Base-by-base conservation (phyloP, 2,113 vertebrate genomes). In the Panthera uncia region DNA sequence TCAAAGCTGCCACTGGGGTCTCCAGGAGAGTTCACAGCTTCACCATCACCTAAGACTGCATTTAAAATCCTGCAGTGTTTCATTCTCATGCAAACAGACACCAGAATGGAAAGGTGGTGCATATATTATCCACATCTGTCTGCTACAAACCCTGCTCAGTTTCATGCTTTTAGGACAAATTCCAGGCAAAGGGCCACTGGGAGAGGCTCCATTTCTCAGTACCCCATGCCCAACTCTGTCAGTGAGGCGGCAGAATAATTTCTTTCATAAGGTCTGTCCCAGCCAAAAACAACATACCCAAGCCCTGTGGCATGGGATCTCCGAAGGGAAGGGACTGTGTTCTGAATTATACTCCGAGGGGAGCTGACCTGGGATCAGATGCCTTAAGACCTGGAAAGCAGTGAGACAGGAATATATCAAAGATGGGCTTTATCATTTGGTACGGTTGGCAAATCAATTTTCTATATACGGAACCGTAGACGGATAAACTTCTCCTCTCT, bases 261-360 rank as follows among this genome's bases (percentile, higher is more conserved):
- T 99, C 99, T 99, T 99, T 99, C 98, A 96, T 98, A 89, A 98
- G 82, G 91, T 86, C 74, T 97, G 91, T 92, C 80, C 76, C 23
- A 95, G 99, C 99, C 99, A 99, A 99, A 98, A 98, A 98, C 99
- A 99, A 99, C 98, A 99, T 93, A 97, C 98, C 94, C 19, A 83
- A 78, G 88, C 98, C 99, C 98, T 73, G 97, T 98, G 99, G 98
- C 98, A 98, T 94, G 98, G 97, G 94, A 92, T 96, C 98, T 97
- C 97, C 98, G 98, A 98, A 98, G 92, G 81, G 97, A 98, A 98
- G 98, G 98, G 98, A 95, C 98, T 98, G 97, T 98, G 98, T 71
- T 98, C 98, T 98, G 98, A 98, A 98, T 96, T 96, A 94, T 89
- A 89, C 95, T 97, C 98, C 97, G 95, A 95, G 66, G 98, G 98